Percentiles rank a stretch among this genome's conserved stretches.
Evolutionary conservation across 2,888 invertebrate genomes (phyloP).

Genomic region (Sarcophaga subvicina): DNA sequence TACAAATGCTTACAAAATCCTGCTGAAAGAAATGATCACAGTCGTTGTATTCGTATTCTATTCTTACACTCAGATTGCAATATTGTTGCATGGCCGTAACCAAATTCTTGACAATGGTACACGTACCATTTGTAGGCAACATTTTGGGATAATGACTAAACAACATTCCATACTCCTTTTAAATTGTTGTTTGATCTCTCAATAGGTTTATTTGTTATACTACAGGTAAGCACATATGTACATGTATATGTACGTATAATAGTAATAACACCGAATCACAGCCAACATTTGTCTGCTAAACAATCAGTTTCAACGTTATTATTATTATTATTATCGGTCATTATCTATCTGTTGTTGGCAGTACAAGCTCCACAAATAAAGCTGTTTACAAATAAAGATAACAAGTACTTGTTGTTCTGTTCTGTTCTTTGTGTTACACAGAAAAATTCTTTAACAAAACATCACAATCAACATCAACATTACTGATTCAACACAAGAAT

Average conservation of each 20-base stretch:
- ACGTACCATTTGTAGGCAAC: conserved; percentile 28
- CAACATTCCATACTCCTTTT: conserved; percentile 49
- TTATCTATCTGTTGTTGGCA: not conserved
- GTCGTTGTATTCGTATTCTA: no score
- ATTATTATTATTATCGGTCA: conserved; percentile 18
- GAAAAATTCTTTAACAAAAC: not conserved
- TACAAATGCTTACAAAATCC: not conserved
- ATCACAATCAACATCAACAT: no score
- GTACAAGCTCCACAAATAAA: not conserved
- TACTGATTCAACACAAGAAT: not conserved
- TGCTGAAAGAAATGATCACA: not conserved
- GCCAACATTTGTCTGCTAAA: conserved; percentile 46
- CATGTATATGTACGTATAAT: not conserved
- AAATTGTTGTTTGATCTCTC: conserved; percentile 43
- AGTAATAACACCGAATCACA: conserved; percentile 13
- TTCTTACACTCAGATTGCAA: no score
- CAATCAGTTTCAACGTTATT: conserved; percentile 35
- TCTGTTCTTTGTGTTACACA: not conserved
- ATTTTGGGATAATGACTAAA: conserved; percentile 23
- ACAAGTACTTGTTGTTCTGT: not conserved
- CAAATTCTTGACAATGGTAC: conserved; percentile 41
- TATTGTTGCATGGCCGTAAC: no score
- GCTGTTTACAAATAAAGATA: not conserved
- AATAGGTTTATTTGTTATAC: conserved; percentile 49
- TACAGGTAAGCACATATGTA: no score